phyloP scores from a whole-genome alignment of 2,113 vertebrate genomes.

The Cheirogaleus medius region DNA sequence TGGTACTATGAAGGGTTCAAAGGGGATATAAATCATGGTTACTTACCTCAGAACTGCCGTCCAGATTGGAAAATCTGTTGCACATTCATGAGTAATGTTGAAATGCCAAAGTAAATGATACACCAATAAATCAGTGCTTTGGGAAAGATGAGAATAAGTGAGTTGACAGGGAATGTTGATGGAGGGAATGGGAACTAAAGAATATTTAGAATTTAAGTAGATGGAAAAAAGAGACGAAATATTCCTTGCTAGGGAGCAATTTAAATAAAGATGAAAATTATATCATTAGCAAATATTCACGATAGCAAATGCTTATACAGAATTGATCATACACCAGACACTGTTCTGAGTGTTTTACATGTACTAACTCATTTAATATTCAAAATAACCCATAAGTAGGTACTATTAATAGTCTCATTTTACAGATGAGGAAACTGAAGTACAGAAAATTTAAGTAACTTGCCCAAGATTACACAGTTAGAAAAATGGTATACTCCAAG shows the following conservation, averaged over 20 bases:
- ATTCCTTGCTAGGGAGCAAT: not conserved
- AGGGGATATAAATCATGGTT: not conserved
- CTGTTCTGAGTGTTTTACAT: not conserved
- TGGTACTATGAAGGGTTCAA: not conserved
- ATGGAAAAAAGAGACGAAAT: not conserved
- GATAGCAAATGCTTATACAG: not conserved
- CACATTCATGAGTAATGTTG: not conserved
- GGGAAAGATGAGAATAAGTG: not conserved
- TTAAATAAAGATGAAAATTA: not conserved
- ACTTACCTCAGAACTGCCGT: not conserved
- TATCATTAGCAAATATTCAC: not conserved
- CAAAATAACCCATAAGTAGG: not conserved
- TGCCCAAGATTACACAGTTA: not conserved
- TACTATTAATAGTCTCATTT: not conserved
- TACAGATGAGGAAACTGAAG: not conserved
- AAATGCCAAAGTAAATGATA: conserved; percentile 6
- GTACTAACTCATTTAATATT: not conserved
- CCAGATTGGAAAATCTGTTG: not conserved
- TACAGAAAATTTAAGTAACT: not conserved
- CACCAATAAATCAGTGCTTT: not conserved
- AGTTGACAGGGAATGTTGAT: not conserved
- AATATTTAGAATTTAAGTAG: not conserved
- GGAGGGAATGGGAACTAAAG: not conserved
- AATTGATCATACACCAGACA: not conserved
- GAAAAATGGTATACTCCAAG: not conserved